Conservation (phyloP, 2,888 invertebrate genomes). For the Drosophila koepferae region DNA sequence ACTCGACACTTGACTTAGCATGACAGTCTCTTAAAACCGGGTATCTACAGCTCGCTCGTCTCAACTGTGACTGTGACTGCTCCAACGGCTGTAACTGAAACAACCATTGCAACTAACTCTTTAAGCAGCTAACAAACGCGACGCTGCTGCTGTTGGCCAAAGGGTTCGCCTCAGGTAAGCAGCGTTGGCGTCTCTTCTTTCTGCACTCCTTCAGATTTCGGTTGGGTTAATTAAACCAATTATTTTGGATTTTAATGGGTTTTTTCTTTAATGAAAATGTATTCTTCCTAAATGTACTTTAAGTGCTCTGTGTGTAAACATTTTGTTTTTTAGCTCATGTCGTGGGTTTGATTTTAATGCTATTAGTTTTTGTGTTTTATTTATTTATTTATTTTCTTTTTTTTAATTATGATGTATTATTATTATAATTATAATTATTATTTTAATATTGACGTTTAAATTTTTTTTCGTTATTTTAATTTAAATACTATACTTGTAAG, state of each 20-base stretch:
- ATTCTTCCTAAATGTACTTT: neutral
- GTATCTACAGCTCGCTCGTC: neutral
- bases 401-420: too few species aligned
- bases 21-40: conserved; percentile 32
- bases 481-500: too few species aligned
- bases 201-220: neutral
- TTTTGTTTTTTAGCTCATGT: neutral
- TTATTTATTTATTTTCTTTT: neutral
- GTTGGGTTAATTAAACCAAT: conserved; percentile 12
- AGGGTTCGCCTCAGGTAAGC: neutral
- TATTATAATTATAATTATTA: too few species aligned
- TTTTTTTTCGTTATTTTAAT: too few species aligned
- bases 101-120: conserved; percentile 18
- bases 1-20: conserved; percentile 36
- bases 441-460: neutral
- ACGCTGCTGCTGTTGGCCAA: neutral
- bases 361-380: neutral
- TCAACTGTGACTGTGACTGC: conserved; percentile 6
- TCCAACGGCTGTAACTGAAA: conserved; percentile 20
- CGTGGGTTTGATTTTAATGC: neutral
- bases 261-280: neutral
- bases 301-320: neutral
- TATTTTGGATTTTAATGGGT: conserved; percentile 5
- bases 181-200: neutral
- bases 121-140: conserved; percentile 9